phyloP scores from a whole-genome alignment of 2,113 vertebrate genomes.

The Semnopithecus entellus region DNA sequence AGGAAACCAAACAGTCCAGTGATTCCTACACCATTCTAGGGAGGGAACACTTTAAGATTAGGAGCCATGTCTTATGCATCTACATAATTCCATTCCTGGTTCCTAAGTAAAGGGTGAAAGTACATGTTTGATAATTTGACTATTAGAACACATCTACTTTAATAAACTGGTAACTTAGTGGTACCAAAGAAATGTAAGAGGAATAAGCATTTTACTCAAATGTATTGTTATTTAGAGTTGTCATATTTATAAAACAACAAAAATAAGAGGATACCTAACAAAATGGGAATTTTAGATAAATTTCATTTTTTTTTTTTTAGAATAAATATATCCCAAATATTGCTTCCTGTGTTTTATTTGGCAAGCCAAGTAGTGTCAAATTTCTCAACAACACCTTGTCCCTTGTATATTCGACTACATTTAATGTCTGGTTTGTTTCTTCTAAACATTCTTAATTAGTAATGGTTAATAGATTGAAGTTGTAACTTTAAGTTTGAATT shows the following conservation, averaged over 20 bases:
- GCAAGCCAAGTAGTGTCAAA: background rate
- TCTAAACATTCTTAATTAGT: constrained; percentile 12
- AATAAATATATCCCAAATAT: background rate
- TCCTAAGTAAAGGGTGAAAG: background rate
- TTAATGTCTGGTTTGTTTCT: background rate
- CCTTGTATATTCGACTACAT: background rate
- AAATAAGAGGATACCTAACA: background rate
- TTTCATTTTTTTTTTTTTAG: background rate
- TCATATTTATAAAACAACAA: background rate
- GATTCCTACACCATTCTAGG: accelerated
- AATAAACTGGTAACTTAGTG: background rate
- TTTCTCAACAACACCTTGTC: background rate
- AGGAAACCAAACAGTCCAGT: background rate
- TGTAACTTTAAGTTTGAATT: background rate
- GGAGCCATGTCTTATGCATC: background rate
- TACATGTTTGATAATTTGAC: background rate
- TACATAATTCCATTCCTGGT: background rate
- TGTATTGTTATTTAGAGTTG: background rate
- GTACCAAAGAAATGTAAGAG: background rate
- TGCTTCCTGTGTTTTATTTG: background rate
- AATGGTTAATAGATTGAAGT: background rate
- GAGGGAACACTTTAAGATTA: background rate
- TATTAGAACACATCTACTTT: background rate
- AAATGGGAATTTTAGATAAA: background rate
- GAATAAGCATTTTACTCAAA: background rate